Evolutionary conservation across 53 echinoderm and acorn worm genomes (phyloP).

Genomic region (Antedon mediterranea): DNA sequence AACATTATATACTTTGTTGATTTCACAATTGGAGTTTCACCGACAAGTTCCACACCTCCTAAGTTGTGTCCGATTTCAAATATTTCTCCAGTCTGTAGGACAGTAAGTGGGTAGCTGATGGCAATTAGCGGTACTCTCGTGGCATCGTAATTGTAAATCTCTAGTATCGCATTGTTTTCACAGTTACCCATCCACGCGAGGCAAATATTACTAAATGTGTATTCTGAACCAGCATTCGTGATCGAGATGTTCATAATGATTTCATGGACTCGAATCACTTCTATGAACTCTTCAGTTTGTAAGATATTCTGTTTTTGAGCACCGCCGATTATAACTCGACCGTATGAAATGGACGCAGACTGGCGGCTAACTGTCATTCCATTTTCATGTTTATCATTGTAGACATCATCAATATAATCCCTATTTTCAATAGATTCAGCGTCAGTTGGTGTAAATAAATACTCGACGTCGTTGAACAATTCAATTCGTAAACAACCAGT

Average conservation of each 20-base stretch:
- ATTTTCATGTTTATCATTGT: not conserved
- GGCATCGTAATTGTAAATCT: constrained; percentile 6
- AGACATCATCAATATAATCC: constrained; percentile 12
- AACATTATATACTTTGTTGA: constrained; percentile 14
- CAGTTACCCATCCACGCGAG: constrained; percentile 10
- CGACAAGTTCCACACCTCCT: constrained; percentile 2
- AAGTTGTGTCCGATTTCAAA: constrained; percentile 13
- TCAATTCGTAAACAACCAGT: constrained; percentile 15
- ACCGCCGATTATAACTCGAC: constrained; percentile 10
- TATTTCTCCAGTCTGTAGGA: not conserved
- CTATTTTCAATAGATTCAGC: constrained; percentile 13
- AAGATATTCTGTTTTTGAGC: constrained; percentile 16
- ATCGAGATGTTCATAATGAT: constrained; percentile 10
- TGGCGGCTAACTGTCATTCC: not conserved
- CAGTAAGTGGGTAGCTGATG: constrained; percentile 6
- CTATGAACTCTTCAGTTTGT: constrained; percentile 8
- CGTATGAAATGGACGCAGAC: not conserved
- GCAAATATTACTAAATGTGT: constrained; percentile 20
- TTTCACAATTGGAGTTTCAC: not conserved
- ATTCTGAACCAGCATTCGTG: not conserved
- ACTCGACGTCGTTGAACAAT: constrained; percentile 5
- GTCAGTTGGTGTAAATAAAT: constrained; percentile 24
- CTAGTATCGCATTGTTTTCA: constrained; percentile 16
- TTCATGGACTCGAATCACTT: constrained; percentile 18
- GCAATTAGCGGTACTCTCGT: not conserved